A percentile compares a stretch with the other conserved stretches of the same genome.
phyloP scores from a whole-genome alignment of 1,140 invertebrate species.

The Bursaphelenchus mucronatus region DNA sequence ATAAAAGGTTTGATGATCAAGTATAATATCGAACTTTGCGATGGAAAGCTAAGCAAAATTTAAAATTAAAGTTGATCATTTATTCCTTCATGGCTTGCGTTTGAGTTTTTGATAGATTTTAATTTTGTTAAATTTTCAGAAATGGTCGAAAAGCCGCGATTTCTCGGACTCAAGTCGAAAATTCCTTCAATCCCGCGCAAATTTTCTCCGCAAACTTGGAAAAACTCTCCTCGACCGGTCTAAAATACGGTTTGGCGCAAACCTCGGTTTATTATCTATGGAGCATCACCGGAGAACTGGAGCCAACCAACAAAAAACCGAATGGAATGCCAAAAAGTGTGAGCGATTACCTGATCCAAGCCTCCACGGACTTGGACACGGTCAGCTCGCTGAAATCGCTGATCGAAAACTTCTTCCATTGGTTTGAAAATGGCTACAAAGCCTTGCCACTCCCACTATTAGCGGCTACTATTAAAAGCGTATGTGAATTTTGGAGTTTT shows the following conservation, averaged over 20 bases:
- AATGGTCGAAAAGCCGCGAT: constrained; percentile 18
- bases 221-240: background rate
- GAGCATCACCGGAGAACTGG: constrained; percentile 31
- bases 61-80: too few relatives aligned
- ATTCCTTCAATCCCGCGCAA: constrained; percentile 2
- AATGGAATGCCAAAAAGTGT: constrained; percentile 24
- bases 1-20: too few relatives aligned
- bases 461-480: constrained; percentile 35
- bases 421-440: constrained; percentile 41
- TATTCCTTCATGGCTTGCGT: background rate
- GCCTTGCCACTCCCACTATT: constrained; percentile 30
- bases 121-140: constrained; percentile 4
- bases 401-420: constrained; percentile 55
- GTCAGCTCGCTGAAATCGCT: constrained; percentile 50
- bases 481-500: constrained; percentile 12
- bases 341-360: constrained; percentile 40
- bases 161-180: constrained; percentile 6
- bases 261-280: constrained; percentile 41
- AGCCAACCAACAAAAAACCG: constrained; percentile 10
- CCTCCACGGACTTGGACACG: constrained; percentile 47
- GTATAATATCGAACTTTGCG: too few relatives aligned
- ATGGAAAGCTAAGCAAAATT: too few relatives aligned
- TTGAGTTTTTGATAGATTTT: background rate
- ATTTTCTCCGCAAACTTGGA: constrained; percentile 6
- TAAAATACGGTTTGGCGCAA: constrained; percentile 32